Evolutionary conservation across 2,797 vertebrate species (phyloP).

Genomic region (Sebastes cheni): DNA sequence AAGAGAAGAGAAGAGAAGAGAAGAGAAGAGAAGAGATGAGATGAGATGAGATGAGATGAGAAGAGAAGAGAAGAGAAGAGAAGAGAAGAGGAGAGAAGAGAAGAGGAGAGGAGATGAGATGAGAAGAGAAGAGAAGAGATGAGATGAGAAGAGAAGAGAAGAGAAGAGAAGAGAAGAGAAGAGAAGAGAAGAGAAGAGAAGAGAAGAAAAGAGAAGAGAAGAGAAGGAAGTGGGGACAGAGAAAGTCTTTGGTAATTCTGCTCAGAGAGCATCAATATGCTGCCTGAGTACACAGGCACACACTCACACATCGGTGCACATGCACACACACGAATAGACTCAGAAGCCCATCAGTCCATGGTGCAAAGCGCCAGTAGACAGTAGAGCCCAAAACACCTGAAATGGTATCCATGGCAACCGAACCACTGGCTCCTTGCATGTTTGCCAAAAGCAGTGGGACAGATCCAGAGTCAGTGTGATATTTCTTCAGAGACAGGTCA

Average conservation of each 20-base stretch:
- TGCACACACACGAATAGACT: slow-evolving; percentile 24
- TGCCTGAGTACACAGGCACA: slow-evolving; percentile 8
- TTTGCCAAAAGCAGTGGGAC: slow-evolving; percentile 19
- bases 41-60: background rate
- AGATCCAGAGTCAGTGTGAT: slow-evolving; percentile 19
- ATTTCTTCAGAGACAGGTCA: slow-evolving; percentile 6
- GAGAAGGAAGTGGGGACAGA: background rate
- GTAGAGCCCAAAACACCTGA: slow-evolving; percentile 61
- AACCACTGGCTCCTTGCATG: slow-evolving; percentile 29
- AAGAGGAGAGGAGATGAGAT: too few species aligned
- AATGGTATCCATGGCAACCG: slow-evolving; percentile 69
- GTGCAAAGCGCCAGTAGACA: slow-evolving; percentile 24
- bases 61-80: background rate
- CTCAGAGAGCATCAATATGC: slow-evolving; percentile 36
- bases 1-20: background rate
- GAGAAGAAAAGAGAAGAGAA: background rate
- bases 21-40: background rate
- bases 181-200: background rate
- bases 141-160: background rate
- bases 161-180: too few species aligned
- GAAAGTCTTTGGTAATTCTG: slow-evolving; percentile 21
- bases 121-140: background rate
- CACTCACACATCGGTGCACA: background rate
- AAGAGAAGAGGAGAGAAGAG: background rate
- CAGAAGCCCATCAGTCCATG: slow-evolving; percentile 45